Conservation (phyloP, 1,140 invertebrate species). For the Carposina sasakii region DNA sequence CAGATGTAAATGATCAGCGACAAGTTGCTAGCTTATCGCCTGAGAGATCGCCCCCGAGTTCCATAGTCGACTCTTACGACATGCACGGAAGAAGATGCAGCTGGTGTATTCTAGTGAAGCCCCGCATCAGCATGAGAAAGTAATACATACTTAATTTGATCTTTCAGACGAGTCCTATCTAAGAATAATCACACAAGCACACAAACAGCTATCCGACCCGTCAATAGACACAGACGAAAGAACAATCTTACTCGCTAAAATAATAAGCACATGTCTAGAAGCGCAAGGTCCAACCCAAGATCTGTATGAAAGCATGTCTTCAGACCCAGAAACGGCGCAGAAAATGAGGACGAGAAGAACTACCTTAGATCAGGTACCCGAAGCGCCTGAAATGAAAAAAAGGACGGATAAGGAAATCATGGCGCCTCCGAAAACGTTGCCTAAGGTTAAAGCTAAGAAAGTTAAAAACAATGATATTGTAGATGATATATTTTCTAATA, state of each 20-base stretch:
- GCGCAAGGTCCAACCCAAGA: conserved; percentile 25
- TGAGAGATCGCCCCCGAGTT: too few species aligned
- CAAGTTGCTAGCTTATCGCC: too few species aligned
- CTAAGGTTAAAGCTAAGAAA: conserved; percentile 38
- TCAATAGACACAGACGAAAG: conserved; percentile 41
- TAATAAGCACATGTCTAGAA: conserved; percentile 41
- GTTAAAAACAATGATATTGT: too few species aligned
- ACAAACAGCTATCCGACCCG: conserved; percentile 43
- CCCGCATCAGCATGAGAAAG: too few species aligned
- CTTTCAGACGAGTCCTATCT: conserved; percentile 42
- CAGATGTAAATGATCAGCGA: too few species aligned
- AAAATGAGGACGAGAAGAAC: conserved; percentile 17
- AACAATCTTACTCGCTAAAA: conserved; percentile 39
- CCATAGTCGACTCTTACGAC: too few species aligned
- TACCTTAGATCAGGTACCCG: conserved; percentile 26
- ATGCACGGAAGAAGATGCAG: too few species aligned
- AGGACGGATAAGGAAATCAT: conserved; percentile 38
- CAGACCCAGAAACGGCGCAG: conserved; percentile 23
- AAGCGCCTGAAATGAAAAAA: conserved; percentile 17
- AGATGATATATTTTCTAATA: too few species aligned
- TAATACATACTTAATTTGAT: conserved; percentile 14
- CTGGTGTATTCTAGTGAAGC: too few species aligned
- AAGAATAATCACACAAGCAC: conserved; percentile 34
- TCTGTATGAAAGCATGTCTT: conserved; percentile 25
- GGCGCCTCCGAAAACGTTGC: conserved; percentile 49